Base-by-base conservation (phyloP, 92 coral and sea anemone species). In the Siderastrea siderea region DNA sequence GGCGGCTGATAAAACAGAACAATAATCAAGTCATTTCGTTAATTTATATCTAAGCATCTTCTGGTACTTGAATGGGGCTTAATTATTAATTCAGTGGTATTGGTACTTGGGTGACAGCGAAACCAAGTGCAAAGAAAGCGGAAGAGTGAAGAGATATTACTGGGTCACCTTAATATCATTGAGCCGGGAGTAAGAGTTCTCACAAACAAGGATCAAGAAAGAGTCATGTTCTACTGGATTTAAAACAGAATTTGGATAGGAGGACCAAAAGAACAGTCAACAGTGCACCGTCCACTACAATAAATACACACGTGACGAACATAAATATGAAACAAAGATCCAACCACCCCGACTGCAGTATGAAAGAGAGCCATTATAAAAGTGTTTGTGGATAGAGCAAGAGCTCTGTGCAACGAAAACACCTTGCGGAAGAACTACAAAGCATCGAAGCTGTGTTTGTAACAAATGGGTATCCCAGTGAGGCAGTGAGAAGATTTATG, bases 171-270 rank as follows among this genome's bases (percentile, higher is more conserved):
- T 44, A 83, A 83, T 64, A 58, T 4, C 38, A 26, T 26, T 26
- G 38, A 26, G 38, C 38, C 38, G 38, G 38, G 38, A 26, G 38
- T 26, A 26, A 71, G 49, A 17, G 55, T 59, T 8, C 54, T 71
- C 55, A 83, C 87, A 26, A 71, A 83, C 46, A 80, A 83, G 53
- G 79, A 68, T 10, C 80, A 83, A 83, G 55, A 55, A 26, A 58
- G 77, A 71, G 79, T 26, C 38, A 70, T 12, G 68, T n/a, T 44
- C 54, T 71, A 55, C 87, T 80, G 12, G 87, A 71, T 8, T 10
- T 58, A 3, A 26, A 26, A 26, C 38, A 71, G 53, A 83, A 47
- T 10, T 69, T 83, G 10, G 53, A 83, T 65, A 83, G 79, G 48
- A 68, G 55, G 43, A 83, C 79, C 54, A 57, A 2, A 17, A 59